Percentiles rank a stretch among this genome's conserved stretches.
Evolutionary conservation across 2,113 vertebrate genomes (phyloP).

Genomic region (Pavo muticus): DNA sequence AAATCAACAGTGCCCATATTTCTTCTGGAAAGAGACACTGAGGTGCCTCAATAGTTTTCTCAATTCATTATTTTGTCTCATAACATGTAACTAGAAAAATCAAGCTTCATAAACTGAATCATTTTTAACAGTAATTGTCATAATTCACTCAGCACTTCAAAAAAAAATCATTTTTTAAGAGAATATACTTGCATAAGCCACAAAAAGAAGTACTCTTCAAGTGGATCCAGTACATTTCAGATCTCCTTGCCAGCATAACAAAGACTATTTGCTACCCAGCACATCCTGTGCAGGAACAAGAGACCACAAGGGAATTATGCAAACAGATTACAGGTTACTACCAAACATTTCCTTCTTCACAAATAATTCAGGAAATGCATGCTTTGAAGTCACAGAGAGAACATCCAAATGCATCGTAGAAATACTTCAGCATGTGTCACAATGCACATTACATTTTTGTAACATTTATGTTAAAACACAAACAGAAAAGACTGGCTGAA

Average conservation of each 20-base stretch:
- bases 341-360: not conserved
- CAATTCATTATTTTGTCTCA: not conserved
- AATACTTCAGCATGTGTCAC: not conserved
- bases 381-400: not conserved
- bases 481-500: not conserved
- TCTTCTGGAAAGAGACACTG: not conserved
- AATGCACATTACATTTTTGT: not conserved
- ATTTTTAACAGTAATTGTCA: not conserved
- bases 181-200: not conserved
- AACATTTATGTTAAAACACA: not conserved
- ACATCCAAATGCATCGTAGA: not conserved
- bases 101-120: not conserved
- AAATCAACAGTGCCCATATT: not conserved
- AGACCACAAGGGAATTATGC: not conserved
- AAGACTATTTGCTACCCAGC: not conserved
- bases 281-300: not conserved
- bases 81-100: not conserved
- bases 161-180: not conserved
- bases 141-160: not conserved
- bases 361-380: not conserved
- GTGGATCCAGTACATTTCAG: not conserved
- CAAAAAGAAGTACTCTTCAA: not conserved
- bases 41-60: not conserved
- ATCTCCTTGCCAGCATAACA: not conserved
- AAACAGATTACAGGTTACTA: not conserved